Evolutionary conservation across 2,113 vertebrate genomes (phyloP).

Genomic region (Bubo blakistoni): DNA sequence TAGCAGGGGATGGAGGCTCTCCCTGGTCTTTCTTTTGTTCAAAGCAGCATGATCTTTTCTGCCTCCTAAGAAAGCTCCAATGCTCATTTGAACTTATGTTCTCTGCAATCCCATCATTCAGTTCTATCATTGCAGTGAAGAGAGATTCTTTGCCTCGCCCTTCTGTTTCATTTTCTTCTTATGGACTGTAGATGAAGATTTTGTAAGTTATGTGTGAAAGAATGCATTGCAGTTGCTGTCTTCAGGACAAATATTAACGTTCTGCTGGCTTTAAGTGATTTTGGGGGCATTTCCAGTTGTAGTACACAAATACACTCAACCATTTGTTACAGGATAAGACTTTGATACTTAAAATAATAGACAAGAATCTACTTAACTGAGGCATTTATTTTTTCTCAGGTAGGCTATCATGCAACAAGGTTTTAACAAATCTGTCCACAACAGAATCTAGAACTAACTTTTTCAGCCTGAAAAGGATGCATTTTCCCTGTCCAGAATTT

Average conservation of each 20-base stretch:
- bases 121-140: background rate
- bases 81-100: background rate
- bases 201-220: background rate
- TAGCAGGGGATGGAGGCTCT: too few species aligned
- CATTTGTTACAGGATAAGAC: background rate
- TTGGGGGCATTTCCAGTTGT: background rate
- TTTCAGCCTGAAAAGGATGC: background rate
- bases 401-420: background rate
- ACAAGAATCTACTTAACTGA: background rate
- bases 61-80: background rate
- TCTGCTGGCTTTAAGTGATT: background rate
- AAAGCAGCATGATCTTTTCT: background rate
- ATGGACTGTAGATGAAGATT: background rate
- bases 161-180: background rate
- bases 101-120: accelerated
- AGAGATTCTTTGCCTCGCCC: background rate
- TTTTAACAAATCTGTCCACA: background rate
- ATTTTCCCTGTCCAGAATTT: background rate
- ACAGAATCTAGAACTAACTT: background rate
- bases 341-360: background rate
- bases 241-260: background rate
- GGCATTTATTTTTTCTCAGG: background rate
- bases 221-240: background rate
- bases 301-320: background rate
- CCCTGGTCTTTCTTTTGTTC: too few species aligned